A percentile compares a stretch with the other conserved stretches of the same genome.
Evolutionary conservation across 1,140 invertebrate species (phyloP).

Genomic region (Anastrepha ludens): DNA sequence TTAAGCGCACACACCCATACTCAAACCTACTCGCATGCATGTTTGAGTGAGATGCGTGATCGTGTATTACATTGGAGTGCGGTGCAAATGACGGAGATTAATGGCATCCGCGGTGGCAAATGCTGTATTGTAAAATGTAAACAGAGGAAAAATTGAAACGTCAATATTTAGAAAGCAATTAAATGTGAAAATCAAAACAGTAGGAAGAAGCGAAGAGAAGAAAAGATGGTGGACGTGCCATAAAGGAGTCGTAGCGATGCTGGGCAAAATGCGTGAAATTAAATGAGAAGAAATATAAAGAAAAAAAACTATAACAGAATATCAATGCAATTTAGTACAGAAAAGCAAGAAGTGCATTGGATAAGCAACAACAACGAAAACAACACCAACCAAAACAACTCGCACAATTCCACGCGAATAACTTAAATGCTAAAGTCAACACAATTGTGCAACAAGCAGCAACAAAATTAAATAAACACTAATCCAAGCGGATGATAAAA

Average conservation of each 20-base stretch:
- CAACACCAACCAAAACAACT: neutral
- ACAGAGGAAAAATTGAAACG: constrained; percentile 19
- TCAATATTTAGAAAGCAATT: constrained; percentile 49
- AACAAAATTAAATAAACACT: neutral
- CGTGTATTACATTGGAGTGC: neutral
- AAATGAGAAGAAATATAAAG: neutral
- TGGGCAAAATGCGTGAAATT: neutral
- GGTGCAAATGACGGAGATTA: constrained; percentile 41
- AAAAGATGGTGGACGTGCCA: neutral
- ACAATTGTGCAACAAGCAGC: constrained; percentile 18
- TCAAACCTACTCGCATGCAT: neutral
- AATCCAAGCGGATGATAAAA: constrained; percentile 39
- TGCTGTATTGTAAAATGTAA: constrained; percentile 2
- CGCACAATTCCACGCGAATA: neutral
- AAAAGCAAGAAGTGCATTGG: neutral
- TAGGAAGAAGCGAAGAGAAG: neutral
- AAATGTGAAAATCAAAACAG: neutral
- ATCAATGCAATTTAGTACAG: neutral
- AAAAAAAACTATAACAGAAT: neutral
- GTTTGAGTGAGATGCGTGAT: neutral
- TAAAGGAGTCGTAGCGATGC: neutral
- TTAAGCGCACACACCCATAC: neutral
- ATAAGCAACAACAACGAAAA: neutral
- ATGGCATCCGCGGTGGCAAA: constrained; percentile 12
- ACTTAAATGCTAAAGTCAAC: constrained; percentile 38